phyloP scores from a whole-genome alignment of 2,888 invertebrate species.

The Ceratothoa steindachneri region DNA sequence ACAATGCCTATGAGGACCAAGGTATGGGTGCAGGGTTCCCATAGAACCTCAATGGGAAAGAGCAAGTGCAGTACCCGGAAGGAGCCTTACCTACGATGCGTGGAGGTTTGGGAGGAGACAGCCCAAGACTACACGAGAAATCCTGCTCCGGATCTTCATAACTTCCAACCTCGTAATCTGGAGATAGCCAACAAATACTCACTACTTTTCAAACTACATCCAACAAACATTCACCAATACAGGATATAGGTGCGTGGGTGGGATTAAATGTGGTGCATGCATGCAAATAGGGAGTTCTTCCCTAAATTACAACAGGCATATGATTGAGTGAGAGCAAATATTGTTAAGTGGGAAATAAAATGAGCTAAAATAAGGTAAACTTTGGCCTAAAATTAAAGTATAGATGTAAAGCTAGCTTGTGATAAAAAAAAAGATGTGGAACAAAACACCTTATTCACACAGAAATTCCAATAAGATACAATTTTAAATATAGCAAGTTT shows the following conservation, averaged over 20 bases:
- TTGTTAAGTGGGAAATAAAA: no score
- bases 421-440: no score
- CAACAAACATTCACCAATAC: not conserved
- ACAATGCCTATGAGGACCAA: no score
- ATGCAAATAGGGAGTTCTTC: not conserved
- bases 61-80: not conserved
- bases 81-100: conserved; percentile 1
- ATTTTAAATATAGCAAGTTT: no score
- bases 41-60: not conserved
- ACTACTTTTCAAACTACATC: not conserved
- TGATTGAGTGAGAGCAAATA: no score
- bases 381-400: no score
- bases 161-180: conserved; percentile 9
- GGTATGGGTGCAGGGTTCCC: no score
- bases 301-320: no score
- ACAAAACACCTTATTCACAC: no score
- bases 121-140: not conserved
- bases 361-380: no score
- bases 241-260: not conserved
- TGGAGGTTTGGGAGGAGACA: not conserved
- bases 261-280: not conserved
- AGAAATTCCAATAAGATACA: no score
- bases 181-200: not conserved
- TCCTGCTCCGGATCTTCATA: not conserved
- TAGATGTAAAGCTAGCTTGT: no score